Evolutionary conservation across 2,888 invertebrate species (phyloP).

Genomic region (Spialia ferax): DNA sequence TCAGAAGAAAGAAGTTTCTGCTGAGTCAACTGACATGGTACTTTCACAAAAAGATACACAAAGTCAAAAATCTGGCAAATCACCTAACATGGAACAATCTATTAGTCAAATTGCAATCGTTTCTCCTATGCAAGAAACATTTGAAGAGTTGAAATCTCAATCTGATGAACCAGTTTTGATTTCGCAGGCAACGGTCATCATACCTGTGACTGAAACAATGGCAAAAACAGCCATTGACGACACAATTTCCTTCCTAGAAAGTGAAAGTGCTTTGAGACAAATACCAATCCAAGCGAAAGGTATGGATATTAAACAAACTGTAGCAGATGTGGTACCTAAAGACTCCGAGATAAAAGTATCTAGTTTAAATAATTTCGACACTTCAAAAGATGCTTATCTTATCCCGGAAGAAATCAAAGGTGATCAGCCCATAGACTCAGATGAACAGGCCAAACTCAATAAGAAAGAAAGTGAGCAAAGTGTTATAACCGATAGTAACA

Average conservation of each 20-base stretch:
- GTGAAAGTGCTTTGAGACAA: constrained; percentile 2
- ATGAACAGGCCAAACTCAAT: neutral
- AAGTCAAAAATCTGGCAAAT: neutral
- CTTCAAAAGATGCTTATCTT: neutral
- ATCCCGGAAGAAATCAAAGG: neutral
- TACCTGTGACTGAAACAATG: constrained; percentile 12
- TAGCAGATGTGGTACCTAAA: neutral
- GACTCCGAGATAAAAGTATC: neutral
- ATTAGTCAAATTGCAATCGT: neutral
- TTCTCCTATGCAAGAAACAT: constrained; percentile 5
- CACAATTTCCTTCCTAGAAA: constrained; percentile 6
- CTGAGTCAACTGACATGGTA: neutral
- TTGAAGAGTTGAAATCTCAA: neutral
- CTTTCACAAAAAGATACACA: neutral
- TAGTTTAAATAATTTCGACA: neutral
- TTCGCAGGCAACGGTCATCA: neutral
- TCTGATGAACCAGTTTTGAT: neutral
- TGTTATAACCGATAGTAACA: neutral
- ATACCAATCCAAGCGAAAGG: neutral
- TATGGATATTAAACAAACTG: neutral
- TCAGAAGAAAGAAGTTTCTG: neutral
- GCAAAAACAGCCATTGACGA: neutral
- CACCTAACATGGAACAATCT: neutral
- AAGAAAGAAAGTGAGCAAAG: neutral
- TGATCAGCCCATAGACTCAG: neutral